Evolutionary conservation across 2,888 invertebrate genomes (phyloP).

Genomic region (Diarsia brunnea): DNA sequence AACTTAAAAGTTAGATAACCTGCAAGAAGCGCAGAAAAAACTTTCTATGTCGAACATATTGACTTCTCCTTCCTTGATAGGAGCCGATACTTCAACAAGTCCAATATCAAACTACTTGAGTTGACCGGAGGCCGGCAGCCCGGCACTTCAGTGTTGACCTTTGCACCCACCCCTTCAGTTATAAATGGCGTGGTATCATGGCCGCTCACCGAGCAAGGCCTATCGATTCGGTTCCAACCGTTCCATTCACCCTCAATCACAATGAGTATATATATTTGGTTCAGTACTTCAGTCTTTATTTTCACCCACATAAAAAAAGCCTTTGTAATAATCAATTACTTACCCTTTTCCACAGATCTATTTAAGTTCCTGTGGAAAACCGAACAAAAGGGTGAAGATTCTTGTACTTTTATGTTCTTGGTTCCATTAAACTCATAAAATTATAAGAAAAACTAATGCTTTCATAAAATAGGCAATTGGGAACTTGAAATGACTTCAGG

Average conservation of each 20-base stretch:
- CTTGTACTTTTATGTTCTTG: background rate
- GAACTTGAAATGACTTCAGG: background rate
- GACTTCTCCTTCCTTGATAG: background rate
- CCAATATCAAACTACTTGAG: constrained; percentile 12
- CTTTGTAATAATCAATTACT: constrained; percentile 13
- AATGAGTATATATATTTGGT: constrained; percentile 50
- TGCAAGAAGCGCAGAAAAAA: background rate
- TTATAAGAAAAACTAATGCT: background rate
- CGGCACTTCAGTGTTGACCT: constrained; percentile 32
- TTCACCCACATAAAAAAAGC: constrained; percentile 13
- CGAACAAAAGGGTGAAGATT: background rate
- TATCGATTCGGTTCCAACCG: constrained; percentile 58
- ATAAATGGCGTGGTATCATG: constrained; percentile 31
- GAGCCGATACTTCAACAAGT: constrained; percentile 1
- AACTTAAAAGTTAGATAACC: background rate
- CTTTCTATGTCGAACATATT: background rate
- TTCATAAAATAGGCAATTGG: background rate
- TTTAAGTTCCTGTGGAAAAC: background rate
- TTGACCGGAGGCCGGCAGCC: constrained; percentile 17
- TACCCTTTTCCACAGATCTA: background rate
- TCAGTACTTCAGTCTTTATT: constrained; percentile 6
- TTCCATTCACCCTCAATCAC: constrained; percentile 55
- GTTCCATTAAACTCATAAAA: background rate
- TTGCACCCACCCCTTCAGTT: constrained; percentile 49
- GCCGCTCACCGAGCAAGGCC: constrained; percentile 40